Base-by-base conservation (phyloP, 2,797 vertebrate genomes). In the Diplodus puntazzo region DNA sequence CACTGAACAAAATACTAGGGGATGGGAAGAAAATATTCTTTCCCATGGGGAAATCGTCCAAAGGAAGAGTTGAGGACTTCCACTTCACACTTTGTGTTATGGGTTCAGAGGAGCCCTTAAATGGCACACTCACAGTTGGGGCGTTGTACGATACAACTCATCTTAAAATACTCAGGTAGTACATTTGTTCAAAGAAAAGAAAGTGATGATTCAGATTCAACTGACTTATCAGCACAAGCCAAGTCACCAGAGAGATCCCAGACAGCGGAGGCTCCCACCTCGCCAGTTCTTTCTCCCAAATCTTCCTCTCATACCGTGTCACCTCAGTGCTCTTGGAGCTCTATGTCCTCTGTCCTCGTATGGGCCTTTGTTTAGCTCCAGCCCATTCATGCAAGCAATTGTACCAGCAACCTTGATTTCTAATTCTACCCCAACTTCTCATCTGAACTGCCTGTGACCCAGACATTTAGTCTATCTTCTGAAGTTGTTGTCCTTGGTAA, bases 111-210 rank as follows among this genome's bases (percentile, higher is more conserved):
- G 62, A 65, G 5, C 25, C 46, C 45, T 50, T 65, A 50, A 4
- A n/a, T 65, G 62, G 6, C 62, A 30, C 62, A 65, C 17, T 65
- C 62, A 65, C 25, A 49, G 18, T 50, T 49, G 25, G 25, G 25
- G 18, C 5, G 5, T 65, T 50, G 62, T 65, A 49, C 11, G 2
- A 65, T 20, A 65, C 62, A 34, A 50, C 63, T 66, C 27, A 52
- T 52, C 46, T n/a, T 52, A 13, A 66, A 66, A 66, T 52, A 66
- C 63, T 66, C 18, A 52, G 48, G 27, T n/a, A 34, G 48, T 50
- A 66, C 25, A 21, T 58, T 58, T 58, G 55, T 10, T 66, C 27
- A 66, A 66, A 50, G 46, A 50, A 65, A 50, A 65, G 62, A 20
- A 18, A 58, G 27, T 34, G 17, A 30, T 58, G 27, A 34, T 58